Conservation (phyloP, 2,113 vertebrate species). For the Antigone vipio region DNA sequence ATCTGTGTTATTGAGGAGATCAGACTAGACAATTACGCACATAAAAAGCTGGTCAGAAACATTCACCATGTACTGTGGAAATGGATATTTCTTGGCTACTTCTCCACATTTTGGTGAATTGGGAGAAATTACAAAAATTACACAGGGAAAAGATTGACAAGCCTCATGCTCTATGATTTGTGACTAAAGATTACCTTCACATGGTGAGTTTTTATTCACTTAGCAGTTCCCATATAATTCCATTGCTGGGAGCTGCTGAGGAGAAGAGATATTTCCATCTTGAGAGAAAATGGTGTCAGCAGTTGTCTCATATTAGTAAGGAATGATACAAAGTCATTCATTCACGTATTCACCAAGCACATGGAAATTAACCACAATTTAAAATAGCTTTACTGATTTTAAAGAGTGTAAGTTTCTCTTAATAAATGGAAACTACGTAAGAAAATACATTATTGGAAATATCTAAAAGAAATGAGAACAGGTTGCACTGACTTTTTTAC, state of each 20-base stretch:
- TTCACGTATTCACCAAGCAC: background rate
- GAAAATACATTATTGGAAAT: background rate
- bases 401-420: background rate
- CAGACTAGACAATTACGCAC: background rate
- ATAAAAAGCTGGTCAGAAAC: background rate
- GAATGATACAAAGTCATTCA: slow-evolving; percentile 3
- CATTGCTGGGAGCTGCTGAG: background rate
- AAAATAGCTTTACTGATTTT: background rate
- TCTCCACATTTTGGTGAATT: background rate
- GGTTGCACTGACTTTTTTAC: background rate
- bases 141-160: background rate
- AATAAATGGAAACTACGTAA: background rate
- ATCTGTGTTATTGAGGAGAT: background rate
- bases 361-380: background rate
- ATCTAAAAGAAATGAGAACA: background rate
- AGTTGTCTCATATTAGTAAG: background rate
- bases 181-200: background rate
- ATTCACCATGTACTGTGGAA: background rate
- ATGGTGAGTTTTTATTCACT: background rate
- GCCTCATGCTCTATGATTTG: background rate
- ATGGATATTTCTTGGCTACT: background rate
- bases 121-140: background rate
- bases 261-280: background rate
- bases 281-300: background rate
- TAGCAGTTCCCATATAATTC: background rate